Base-by-base conservation (phyloP, 2,113 vertebrate genomes). In the Erpornis zantholeuca region DNA sequence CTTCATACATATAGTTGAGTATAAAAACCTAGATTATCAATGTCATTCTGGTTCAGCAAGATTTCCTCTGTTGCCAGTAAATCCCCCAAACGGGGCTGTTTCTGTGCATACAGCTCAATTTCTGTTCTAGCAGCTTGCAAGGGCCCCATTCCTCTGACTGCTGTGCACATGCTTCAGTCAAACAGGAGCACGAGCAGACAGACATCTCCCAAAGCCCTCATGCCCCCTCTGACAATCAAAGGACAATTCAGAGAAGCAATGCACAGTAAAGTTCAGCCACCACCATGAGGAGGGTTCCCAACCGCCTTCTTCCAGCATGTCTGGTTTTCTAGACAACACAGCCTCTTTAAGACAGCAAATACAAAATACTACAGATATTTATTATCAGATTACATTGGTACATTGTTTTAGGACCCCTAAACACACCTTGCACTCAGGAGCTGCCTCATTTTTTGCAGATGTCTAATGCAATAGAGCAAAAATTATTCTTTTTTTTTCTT, bases 401-500 rank as follows among this genome's bases (percentile, higher is more conserved):
- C 31, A 61, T 49, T 15, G 38, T n/a, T n/a, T n/a, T n/a, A n/a
- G n/a, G 33, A 52, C 6, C 0, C 12, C 0, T 7, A 15, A 14
- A 20, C 5, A 10, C 20, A 25, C 45, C 18, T 71, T 68, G 49
- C 3, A 27, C 19, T 56, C 44, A 33, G 36, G n/a, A 79, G 10
- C 28, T 8, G 3, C 12, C 16, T 92, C 23, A 44, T 10, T 38
- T 81, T 88, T 77, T 78, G n/a, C 21, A 71, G 18, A 19, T 4
- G 66, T 17, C 21, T 31, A 52, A 29, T 14, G 15, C 52, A 59
- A 23, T 44, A 31, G 5, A 45, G 20, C 11, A 40, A 17, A 76
- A 79, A n/a, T 3, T 3, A 1, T 22, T 64, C 0, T 0, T 6
- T 23, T 44, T 50, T 22, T 23, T 12, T 3, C 3, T 7, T 23